Evolutionary conservation across 2,113 vertebrate species (phyloP).

Genomic region (Abramis brama): DNA sequence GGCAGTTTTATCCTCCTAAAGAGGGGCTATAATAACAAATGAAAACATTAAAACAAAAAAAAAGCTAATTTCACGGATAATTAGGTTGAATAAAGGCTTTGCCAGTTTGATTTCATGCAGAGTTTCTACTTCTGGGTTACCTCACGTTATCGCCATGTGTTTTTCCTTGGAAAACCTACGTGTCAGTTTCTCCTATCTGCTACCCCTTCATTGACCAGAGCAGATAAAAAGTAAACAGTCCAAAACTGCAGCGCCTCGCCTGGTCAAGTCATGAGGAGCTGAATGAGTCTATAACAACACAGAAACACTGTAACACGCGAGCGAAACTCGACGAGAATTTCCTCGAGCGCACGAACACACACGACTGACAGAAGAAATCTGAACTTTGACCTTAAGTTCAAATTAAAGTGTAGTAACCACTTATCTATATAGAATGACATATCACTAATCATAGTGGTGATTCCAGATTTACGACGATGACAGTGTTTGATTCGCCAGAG

Average conservation of each 20-base stretch:
- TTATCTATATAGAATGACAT: too few relatives aligned
- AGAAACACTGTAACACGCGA: not conserved
- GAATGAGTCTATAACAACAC: not conserved
- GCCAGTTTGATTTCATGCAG: not conserved
- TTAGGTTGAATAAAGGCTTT: not conserved
- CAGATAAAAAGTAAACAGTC: conserved; percentile 36
- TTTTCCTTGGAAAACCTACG: conserved; percentile 60
- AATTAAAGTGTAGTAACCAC: not conserved
- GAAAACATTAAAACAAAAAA: not conserved
- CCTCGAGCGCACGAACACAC: not conserved
- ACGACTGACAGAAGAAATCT: not conserved
- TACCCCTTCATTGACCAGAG: conserved; percentile 2
- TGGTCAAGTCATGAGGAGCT: not conserved
- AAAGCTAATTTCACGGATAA: not conserved
- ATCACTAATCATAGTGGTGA: not conserved
- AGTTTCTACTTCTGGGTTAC: not conserved
- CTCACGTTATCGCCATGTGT: not conserved
- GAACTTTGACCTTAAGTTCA: not conserved
- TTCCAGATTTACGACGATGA: not conserved
- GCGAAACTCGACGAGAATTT: not conserved
- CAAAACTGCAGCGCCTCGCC: not conserved
- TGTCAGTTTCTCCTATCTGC: conserved; percentile 69
- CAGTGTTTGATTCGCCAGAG: not conserved
- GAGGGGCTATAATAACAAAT: not conserved
- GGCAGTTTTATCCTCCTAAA: not conserved